Evolutionary conservation across 2,113 vertebrate genomes (phyloP), one percentile per base, ranked within the genome.

Genomic region (Asarcornis scutulata): DNA sequence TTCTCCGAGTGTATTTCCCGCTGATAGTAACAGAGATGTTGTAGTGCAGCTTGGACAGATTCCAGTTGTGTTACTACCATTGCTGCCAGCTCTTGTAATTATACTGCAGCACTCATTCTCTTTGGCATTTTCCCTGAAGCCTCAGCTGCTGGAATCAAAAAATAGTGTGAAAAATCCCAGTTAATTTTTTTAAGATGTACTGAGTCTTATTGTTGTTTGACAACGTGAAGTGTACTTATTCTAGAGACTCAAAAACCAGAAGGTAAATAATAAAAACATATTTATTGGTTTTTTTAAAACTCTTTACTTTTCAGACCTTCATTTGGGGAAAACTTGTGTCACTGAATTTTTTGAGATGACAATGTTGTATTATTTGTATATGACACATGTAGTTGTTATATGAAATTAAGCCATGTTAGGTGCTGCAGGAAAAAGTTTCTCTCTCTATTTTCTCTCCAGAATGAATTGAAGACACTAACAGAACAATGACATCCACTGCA

Each of bases 401-500:
- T 29, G 31, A 40, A 88, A 64, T 83, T 4, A 25, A 86, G 23
- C 17, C 32, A n/a, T 1, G 3, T 63, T 40, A 8, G 81, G 56
- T 53, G 60, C 64, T 66, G 64, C 50, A 58, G 66, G 75, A 74
- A 52, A 21, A 11, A 48, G 46, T 22, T 48, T 48, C 46, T 21
- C 46, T 48, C 2, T 21, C 46, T 86, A 4, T 55, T 82, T 91
- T 26, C 62, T 72, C 71, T 84, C 9, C 91, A 98, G 98, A 81
- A 69, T 9, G 11, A 29, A 18, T 92, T 86, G 3, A 40, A 89
- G 50, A 64, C 31, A 59, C 11, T 42, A 34, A 10, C 9, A 86
- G 52, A 32, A 91, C 10, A 0, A 98, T 97, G 98, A 73, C 97
- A 32, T 94, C 96, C 83, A 62, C 82, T 36, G 8, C 78, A 40